phyloP scores from a whole-genome alignment of 2,113 vertebrate genomes.

The Chamaea fasciata region DNA sequence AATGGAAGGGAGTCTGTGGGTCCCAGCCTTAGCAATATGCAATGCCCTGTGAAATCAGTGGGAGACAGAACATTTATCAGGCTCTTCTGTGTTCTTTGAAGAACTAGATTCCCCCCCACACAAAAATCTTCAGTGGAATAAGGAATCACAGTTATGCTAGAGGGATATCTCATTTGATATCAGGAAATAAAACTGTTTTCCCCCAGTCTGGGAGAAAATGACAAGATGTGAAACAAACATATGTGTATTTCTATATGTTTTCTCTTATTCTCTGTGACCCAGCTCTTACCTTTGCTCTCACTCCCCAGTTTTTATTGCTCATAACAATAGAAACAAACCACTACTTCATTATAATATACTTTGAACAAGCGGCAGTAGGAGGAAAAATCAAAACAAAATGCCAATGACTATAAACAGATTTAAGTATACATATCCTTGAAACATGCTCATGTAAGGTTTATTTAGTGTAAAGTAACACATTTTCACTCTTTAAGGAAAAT shows the following conservation, averaged over 20 bases:
- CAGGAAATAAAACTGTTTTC: background rate
- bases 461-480: background rate
- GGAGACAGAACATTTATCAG: background rate
- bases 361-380: background rate
- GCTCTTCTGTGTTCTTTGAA: background rate
- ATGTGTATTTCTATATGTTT: background rate
- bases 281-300: background rate
- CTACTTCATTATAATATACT: background rate
- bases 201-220: accelerated
- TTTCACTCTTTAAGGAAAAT: background rate
- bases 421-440: background rate
- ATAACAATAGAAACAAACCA: background rate
- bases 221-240: background rate
- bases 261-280: background rate
- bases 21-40: background rate
- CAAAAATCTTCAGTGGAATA: background rate
- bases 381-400: conserved; percentile 1
- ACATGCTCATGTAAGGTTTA: background rate
- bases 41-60: background rate
- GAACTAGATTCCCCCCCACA: background rate
- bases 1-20: background rate
- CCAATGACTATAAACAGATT: background rate
- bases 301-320: background rate
- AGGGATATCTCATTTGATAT: background rate
- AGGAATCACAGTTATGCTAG: background rate